Evolutionary conservation across 2,113 vertebrate genomes (phyloP).

Genomic region (Oreocharis arfaki): DNA sequence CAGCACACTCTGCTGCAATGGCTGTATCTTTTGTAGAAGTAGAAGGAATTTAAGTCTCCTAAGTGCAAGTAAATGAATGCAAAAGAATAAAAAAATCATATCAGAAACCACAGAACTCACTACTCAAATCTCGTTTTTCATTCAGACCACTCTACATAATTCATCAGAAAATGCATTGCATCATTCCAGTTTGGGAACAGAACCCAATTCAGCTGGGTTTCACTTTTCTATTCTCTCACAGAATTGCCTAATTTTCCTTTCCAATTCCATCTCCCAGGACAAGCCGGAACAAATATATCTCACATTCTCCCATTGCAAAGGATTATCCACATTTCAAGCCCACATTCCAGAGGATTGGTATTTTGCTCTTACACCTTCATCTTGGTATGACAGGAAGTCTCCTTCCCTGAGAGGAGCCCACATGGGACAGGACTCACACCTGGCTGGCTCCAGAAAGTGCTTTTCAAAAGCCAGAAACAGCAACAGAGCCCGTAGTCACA

Average conservation of each 20-base stretch:
- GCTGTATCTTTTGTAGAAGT: not conserved
- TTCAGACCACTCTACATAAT: not conserved
- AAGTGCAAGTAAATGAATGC: not conserved
- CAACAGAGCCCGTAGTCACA: fast-evolving
- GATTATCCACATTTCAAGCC: slow-evolving; percentile 8
- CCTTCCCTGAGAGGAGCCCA: not conserved
- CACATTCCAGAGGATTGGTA: not conserved
- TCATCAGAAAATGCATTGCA: not conserved
- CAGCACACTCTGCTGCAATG: not conserved
- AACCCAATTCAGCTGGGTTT: not conserved
- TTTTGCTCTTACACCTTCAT: not conserved
- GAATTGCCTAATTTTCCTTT: not conserved
- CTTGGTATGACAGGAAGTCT: not conserved
- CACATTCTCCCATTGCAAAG: not conserved
- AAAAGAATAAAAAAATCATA: not conserved
- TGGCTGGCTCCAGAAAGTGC: not conserved
- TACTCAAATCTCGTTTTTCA: not conserved
- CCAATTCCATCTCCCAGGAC: not conserved
- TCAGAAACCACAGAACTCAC: not conserved
- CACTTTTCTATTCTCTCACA: not conserved
- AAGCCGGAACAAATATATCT: not conserved
- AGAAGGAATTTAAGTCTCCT: not conserved
- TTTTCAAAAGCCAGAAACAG: not conserved
- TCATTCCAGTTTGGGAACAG: not conserved
- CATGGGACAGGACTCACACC: not conserved